These are phyloP conservation scores for Sparus aurata DNA, from an alignment of 2,797 vertebrate species.

Conservation along the genomic window DNA sequence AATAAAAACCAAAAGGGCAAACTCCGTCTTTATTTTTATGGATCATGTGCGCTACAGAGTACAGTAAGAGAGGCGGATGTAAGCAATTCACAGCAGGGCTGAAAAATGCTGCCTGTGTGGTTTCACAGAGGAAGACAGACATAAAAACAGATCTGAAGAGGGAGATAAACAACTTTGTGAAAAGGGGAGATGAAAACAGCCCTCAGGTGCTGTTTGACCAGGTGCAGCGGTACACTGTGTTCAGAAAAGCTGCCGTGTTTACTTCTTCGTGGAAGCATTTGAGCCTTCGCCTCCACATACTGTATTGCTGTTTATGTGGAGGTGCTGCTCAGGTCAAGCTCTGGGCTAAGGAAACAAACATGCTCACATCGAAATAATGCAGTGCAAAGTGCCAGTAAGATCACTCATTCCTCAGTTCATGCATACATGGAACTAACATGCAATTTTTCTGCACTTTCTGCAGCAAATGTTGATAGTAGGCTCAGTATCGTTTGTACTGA, in stretches of 20 bases:
- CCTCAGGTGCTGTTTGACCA: conserved; percentile 66
- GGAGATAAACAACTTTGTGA: conserved; percentile 59
- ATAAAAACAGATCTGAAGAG: conserved; percentile 43
- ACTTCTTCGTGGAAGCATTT: conserved; percentile 38
- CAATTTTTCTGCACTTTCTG: background rate
- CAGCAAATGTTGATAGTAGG: background rate
- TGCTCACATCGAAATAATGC: background rate
- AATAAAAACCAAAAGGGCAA: background rate
- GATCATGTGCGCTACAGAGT: conserved; percentile 8
- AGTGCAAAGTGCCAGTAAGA: background rate
- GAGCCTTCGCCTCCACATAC: conserved; percentile 46
- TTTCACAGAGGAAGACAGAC: conserved; percentile 44
- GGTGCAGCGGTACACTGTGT: conserved; percentile 29
- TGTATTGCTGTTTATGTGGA: conserved; percentile 36
- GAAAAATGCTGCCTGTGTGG: conserved; percentile 40
- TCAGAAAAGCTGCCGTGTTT: conserved; percentile 47
- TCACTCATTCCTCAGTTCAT: background rate
- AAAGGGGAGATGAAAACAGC: conserved; percentile 58
- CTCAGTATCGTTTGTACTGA: background rate
- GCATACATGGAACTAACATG: no score
- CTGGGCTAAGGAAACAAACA: conserved; percentile 3
- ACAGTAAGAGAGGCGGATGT: background rate
- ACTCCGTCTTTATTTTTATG: background rate
- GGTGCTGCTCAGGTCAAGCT: conserved; percentile 22
- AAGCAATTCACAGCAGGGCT: conserved; percentile 38